Base-by-base conservation (phyloP, 2,888 invertebrate genomes). In the Baccha elongata region DNA sequence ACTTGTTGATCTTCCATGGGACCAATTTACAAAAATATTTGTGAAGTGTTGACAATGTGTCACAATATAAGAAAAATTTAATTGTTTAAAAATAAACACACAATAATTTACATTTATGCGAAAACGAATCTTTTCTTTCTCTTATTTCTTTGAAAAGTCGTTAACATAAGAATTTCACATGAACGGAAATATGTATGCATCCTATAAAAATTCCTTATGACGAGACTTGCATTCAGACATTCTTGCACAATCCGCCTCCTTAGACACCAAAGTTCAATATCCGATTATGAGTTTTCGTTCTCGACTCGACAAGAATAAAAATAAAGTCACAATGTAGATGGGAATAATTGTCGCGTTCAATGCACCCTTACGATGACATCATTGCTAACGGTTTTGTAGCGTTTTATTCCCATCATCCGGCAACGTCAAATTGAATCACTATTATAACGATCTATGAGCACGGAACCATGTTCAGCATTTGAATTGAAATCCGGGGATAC, bases 231-330 rank as follows among this genome's bases (percentile, higher is more conserved):
- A 46, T 46, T 37, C 29, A 60, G 44, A 53, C 44, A 72, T 72
- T 72, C 53, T 44, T 26, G 35, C 32, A 35, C 42, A 42, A 40
- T 19, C 21, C 19, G 11, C n/a, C n/a, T 52, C 37, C 35, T 44
- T 46, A 44, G 26, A 52, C 44, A 62, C n/a, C n/a, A 44, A 50
- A 8, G 76, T 78, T 78, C 76, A 78, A 65, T 65, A 78, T 58
- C 76, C 76, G 64, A 71, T 78, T 78, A 71, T 44, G 50, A 50
- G 26, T 50, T 10, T 29, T 29, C 1, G 3, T 1, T 7, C 42
- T 13, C 58, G 3, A 8, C 23, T 37, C 35, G 15, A 46, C 11
- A 37, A 8, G 2, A 23, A 35, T 23, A 15, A 44, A 42, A 69
- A 29, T n/a, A 58, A 40, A 26, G 40, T 15, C 40, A 21, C 19